A percentile compares a stretch with the other conserved stretches of the same genome.
phyloP scores from a whole-genome alignment of 2,888 invertebrate species.

The Pheosia gnoma region DNA sequence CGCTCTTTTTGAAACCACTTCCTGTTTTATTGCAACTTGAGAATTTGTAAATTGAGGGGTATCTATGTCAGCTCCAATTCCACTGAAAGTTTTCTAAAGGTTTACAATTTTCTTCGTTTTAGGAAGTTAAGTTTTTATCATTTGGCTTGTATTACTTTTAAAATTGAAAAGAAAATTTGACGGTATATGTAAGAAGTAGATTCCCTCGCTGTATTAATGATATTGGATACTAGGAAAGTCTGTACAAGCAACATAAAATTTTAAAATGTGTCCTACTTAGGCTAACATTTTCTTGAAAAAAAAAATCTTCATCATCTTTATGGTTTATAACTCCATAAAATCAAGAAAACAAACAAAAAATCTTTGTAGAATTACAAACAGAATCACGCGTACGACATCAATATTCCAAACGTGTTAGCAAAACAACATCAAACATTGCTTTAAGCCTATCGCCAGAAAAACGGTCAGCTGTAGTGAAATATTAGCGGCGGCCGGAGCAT shows the following conservation, averaged over 20 bases:
- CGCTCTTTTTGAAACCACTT: constrained; percentile 41
- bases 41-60: constrained; percentile 39
- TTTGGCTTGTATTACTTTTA: background rate
- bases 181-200: no score
- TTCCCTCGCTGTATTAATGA: no score
- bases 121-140: background rate
- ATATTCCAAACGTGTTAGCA: constrained; percentile 8
- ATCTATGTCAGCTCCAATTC: constrained; percentile 29
- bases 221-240: no score
- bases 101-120: no score
- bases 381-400: background rate
- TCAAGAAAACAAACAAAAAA: background rate
- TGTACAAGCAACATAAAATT: no score
- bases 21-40: constrained; percentile 40
- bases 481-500: constrained; percentile 62
- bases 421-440: constrained; percentile 40
- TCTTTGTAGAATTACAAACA: background rate
- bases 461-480: constrained; percentile 65
- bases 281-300: no score
- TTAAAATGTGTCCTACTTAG: no score
- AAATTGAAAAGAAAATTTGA: no score
- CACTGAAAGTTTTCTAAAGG: background rate
- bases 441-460: constrained; percentile 41
- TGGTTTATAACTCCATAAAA: background rate
- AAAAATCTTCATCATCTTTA: no score